A percentile compares a stretch with the other conserved stretches of the same genome.
Evolutionary conservation across 2,888 invertebrate species (phyloP).

Genomic region (Crocallis elinguaria): DNA sequence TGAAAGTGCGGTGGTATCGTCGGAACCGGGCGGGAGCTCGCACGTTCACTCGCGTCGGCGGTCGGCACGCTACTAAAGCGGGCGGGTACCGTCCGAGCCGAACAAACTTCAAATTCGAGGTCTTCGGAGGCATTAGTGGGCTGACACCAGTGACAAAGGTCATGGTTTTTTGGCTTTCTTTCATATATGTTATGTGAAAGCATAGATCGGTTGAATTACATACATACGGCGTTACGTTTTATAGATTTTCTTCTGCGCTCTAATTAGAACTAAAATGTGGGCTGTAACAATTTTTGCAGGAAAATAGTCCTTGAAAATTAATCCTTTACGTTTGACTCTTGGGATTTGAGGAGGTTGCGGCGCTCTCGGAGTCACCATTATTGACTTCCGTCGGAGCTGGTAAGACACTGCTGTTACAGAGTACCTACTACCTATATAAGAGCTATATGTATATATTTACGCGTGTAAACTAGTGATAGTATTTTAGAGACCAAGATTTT

Average conservation of each 20-base stretch:
- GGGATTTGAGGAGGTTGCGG: slow-evolving; percentile 10
- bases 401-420: no score
- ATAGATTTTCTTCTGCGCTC: background rate
- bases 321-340: slow-evolving; percentile 5
- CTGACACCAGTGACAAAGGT: slow-evolving; percentile 68
- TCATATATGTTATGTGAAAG: slow-evolving; percentile 12
- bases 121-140: slow-evolving; percentile 67
- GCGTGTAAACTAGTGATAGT: no score
- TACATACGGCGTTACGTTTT: background rate
- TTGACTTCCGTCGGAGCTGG: slow-evolving; percentile 9
- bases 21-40: slow-evolving; percentile 33
- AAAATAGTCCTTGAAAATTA: slow-evolving; percentile 9
- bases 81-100: slow-evolving; percentile 49
- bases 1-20: slow-evolving; percentile 40
- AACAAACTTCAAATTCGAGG: slow-evolving; percentile 67
- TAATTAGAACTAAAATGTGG: background rate
- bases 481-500: no score
- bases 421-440: no score
- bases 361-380: slow-evolving; percentile 8
- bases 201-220: background rate
- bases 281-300: background rate
- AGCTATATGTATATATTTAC: no score
- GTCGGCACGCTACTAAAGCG: slow-evolving; percentile 68
- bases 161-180: slow-evolving; percentile 58
- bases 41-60: slow-evolving; percentile 64